Base-by-base conservation (phyloP, 1,140 invertebrate species). In the Drosophila jambulina region DNA sequence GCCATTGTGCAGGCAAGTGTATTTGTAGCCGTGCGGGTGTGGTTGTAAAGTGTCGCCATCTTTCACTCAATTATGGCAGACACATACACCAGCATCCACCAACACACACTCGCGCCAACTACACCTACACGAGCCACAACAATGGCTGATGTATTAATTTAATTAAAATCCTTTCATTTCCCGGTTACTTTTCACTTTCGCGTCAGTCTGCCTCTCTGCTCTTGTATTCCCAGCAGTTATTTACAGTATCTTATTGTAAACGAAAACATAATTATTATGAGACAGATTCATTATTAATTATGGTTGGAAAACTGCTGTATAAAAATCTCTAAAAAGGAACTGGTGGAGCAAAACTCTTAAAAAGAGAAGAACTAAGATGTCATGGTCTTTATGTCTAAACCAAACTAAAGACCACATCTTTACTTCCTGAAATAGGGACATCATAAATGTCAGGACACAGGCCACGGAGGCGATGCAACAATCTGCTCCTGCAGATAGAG, bases 111-210 rank as follows among this genome's bases (percentile, higher is more conserved):
- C 27, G 17, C 19, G n/a, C 38, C 49, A 53, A 54, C 51, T 36
- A 80, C 63, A 84, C 36, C 29, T 8, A 53, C 29, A 32, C 10
- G 42, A 19, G 67, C 29, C 68, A 72, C 70, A 74, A 74, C 83
- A 87, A 87, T 80, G 85, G 65, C 70, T 79, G 68, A 79, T 82
- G 82, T 77, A 90, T 90, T 90, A 90, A 90, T 90, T 90, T 82
- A 90, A 90, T 90, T 90, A 90, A 90, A 90, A 90, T 80, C 85
- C 81, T 82, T 90, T 90, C 78, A 79, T 90, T 72, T 60, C 75
- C 71, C 67, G 58, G 75, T 64, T 67, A 63, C 23, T 34, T 40
- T 54, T 27, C 49, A 60, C 40, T 49, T 36, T 57, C 21, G 21
- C 34, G 53, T n/a, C 53, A 23, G 40, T 42, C 12, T 17, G 19